Conservation (phyloP, 2,797 vertebrate species). For the Selene dorsalis region DNA sequence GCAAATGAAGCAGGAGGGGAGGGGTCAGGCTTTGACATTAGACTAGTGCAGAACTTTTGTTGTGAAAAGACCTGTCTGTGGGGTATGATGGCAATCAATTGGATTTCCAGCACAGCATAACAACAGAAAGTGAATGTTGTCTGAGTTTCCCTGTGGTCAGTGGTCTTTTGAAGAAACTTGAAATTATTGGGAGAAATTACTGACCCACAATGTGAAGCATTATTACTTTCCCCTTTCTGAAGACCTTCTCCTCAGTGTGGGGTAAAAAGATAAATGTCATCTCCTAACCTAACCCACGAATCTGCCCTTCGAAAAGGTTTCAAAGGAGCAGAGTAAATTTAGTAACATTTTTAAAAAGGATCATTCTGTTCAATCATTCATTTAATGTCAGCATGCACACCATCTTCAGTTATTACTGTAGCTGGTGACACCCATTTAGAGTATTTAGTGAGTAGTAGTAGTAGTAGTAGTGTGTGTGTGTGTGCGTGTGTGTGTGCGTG, state of each 20-base stretch:
- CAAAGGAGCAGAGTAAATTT: conserved; percentile 19
- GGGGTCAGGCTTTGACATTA: background rate
- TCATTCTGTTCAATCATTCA: background rate
- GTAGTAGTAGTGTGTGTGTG: conserved; percentile 3
- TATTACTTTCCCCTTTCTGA: background rate
- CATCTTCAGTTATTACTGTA: conserved; percentile 3
- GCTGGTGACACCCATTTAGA: conserved; percentile 8
- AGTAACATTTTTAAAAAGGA: conserved; percentile 16
- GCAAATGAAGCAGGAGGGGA: background rate
- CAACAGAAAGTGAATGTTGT: too few species aligned
- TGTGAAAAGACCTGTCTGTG: background rate
- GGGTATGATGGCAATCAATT: background rate
- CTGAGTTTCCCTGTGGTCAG: background rate
- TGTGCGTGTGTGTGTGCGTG: conserved; percentile 13
- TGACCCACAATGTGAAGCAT: background rate
- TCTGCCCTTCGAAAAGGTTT: conserved; percentile 11
- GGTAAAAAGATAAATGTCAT: conserved; percentile 36
- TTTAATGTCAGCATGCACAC: conserved; percentile 24
- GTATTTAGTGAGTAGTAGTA: background rate
- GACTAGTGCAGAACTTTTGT: background rate
- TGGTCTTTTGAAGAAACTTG: background rate
- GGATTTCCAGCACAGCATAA: too few species aligned
- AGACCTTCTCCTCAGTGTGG: background rate
- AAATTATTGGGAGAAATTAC: background rate
- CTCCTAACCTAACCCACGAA: conserved; percentile 11